Evolutionary conservation across 1,140 invertebrate species (phyloP).

Genomic region (Nasonia longicornis): DNA sequence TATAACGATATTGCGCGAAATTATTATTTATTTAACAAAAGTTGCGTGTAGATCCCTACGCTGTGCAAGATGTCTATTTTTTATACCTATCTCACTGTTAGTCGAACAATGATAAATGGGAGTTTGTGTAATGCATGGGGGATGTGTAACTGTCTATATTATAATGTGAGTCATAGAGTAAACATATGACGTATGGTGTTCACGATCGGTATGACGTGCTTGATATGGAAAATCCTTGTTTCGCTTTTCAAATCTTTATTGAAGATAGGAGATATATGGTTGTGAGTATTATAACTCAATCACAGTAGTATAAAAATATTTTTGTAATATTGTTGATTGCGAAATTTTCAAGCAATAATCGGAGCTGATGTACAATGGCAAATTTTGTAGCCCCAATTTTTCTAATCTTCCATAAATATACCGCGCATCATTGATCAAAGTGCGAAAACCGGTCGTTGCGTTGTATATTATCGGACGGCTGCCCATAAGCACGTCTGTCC

Average conservation of each 20-base stretch:
- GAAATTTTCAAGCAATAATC: no score
- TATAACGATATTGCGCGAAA: constrained; percentile 5
- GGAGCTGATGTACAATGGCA: neutral
- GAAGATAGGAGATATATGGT: neutral
- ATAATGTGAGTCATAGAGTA: neutral
- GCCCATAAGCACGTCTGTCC: neutral
- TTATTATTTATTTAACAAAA: neutral
- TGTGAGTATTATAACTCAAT: neutral
- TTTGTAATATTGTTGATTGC: no score
- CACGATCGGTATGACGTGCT: neutral
- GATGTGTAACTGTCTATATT: neutral
- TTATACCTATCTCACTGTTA: neutral
- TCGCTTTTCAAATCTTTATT: neutral
- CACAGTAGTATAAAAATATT: neutral
- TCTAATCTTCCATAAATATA: neutral
- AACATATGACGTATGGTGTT: neutral
- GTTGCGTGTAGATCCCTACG: neutral
- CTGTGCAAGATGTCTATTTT: neutral
- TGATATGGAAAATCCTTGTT: neutral
- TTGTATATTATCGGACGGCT: neutral
- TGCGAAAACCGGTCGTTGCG: neutral
- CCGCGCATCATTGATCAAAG: constrained; percentile 15
- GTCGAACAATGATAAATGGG: neutral
- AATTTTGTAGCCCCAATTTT: neutral
- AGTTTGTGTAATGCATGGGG: neutral